These are phyloP conservation scores for Anaspis maculata DNA, from an alignment of 2,888 invertebrate species.

Conservation along the genomic window DNA sequence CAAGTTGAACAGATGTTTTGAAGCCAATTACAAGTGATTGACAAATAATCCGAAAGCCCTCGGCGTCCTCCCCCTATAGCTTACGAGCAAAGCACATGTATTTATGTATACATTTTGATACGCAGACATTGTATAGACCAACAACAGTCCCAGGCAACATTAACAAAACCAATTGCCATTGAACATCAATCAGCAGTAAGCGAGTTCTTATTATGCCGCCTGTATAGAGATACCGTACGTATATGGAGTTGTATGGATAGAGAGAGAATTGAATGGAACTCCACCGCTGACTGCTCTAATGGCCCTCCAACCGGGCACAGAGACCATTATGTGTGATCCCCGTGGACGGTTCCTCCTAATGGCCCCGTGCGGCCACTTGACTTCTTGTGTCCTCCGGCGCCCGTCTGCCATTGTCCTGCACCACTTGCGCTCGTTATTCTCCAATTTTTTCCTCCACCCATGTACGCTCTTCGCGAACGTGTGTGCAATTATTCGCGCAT, in stretches of 20 bases:
- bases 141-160: no score
- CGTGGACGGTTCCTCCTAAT: constrained; percentile 17
- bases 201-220: constrained; percentile 17
- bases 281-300: constrained; percentile 14
- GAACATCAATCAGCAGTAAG: constrained; percentile 17
- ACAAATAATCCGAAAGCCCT: no score
- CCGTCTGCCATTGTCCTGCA: constrained; percentile 17
- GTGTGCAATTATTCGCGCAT: no score
- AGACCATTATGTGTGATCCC: constrained; percentile 18
- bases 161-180: constrained; percentile 18
- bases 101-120: no score
- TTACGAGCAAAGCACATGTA: no score
- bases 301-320: constrained; percentile 15
- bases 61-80: no score
- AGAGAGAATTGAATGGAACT: constrained; percentile 15
- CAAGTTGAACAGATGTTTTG: no score
- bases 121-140: no score
- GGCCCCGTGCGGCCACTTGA: constrained; percentile 21
- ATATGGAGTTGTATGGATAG: constrained; percentile 3
- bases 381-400: constrained; percentile 18
- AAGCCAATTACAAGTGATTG: no score
- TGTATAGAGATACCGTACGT: no score
- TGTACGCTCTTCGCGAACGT: no score
- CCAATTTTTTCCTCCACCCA: no score
- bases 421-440: constrained; percentile 16